These are phyloP conservation scores for Microplitis demolitor DNA, from an alignment of 1,140 invertebrate species.

Conservation along the genomic window DNA sequence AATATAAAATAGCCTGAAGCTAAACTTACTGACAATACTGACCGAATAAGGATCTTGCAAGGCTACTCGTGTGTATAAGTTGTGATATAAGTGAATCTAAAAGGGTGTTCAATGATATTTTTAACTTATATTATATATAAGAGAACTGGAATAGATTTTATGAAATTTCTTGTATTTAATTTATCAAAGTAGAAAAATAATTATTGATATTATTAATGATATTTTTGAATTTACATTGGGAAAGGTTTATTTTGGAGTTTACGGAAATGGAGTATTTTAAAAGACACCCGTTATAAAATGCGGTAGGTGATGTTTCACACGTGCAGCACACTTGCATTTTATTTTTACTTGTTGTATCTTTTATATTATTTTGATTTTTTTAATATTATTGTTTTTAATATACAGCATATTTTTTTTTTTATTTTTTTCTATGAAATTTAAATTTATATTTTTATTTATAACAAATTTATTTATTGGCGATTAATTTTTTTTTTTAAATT, in stretches of 20 bases:
- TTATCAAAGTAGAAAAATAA: too few species aligned
- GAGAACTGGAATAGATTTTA: too few species aligned
- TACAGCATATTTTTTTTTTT: background rate
- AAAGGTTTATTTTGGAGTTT: too few species aligned
- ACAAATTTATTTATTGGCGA: too few species aligned
- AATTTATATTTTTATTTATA: too few species aligned
- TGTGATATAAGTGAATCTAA: background rate
- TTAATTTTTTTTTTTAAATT: too few species aligned
- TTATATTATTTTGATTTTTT: background rate
- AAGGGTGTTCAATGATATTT: slow-evolving; percentile 3
- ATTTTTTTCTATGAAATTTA: too few species aligned
- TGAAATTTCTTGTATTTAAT: too few species aligned
- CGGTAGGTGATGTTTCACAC: slow-evolving; percentile 28
- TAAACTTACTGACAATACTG: slow-evolving; percentile 12
- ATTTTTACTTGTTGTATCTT: background rate
- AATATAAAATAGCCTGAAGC: slow-evolving; percentile 13
- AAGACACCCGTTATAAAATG: slow-evolving; percentile 28
- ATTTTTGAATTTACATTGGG: too few species aligned
- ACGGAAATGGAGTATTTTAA: background rate
- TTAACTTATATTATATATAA: background rate
- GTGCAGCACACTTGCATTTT: slow-evolving; percentile 38
- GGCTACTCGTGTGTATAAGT: slow-evolving; percentile 2
- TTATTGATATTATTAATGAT: too few species aligned
- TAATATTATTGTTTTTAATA: slow-evolving; percentile 3
- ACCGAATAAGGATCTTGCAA: slow-evolving; percentile 20